These are phyloP conservation scores for Myxocyprinus asiaticus DNA, from an alignment of 2,113 vertebrate genomes.

Conservation along the genomic window DNA sequence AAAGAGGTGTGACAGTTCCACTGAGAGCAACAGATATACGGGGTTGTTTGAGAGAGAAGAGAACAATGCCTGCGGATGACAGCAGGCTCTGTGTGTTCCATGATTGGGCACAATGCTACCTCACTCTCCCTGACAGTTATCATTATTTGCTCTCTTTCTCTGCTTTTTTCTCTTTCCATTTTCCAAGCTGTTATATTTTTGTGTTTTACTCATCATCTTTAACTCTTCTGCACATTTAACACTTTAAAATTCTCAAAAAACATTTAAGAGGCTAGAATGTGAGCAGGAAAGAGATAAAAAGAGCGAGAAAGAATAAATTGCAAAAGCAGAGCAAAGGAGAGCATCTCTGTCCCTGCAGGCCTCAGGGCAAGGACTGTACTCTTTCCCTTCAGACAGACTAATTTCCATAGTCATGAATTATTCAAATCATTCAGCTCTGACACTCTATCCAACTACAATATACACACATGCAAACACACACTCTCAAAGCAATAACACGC, in stretches of 20 bases:
- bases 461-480: conserved; percentile 22
- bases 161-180: not conserved
- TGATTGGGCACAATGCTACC: conserved; percentile 30
- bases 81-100: conserved; percentile 38
- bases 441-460: conserved; percentile 33
- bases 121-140: conserved; percentile 46
- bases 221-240: not conserved
- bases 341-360: conserved; percentile 43
- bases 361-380: conserved; percentile 44
- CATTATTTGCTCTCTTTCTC: conserved; percentile 38
- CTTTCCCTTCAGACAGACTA: conserved; percentile 41
- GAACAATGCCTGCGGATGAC: conserved; percentile 52
- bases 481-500: conserved; percentile 8
- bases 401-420: conserved; percentile 56
- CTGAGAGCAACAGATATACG: conserved; percentile 1
- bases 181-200: conserved; percentile 17
- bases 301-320: not conserved
- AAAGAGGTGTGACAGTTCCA: conserved; percentile 38
- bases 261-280: not conserved
- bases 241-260: not conserved
- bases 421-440: conserved; percentile 47
- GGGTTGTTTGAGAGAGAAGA: conserved; percentile 26
- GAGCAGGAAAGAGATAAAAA: conserved; percentile 4
- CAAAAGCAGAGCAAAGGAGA: not conserved
- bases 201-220: not conserved